Evolutionary conservation across 2,888 invertebrate species (phyloP).

Genomic region (Callyntrura guangdongensis): DNA sequence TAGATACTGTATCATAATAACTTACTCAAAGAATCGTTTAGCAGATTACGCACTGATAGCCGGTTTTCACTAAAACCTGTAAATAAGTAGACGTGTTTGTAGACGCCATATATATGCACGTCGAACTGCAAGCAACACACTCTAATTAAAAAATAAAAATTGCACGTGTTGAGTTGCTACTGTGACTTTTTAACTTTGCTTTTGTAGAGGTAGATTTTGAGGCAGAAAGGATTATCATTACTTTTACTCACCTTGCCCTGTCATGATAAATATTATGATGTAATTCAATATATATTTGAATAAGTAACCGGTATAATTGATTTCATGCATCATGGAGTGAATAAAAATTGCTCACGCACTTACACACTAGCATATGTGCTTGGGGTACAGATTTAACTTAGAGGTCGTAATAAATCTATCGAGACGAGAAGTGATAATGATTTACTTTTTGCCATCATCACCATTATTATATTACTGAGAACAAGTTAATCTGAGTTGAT

Average conservation of each 20-base stretch:
- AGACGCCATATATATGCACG: neutral
- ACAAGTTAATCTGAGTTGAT: slow-evolving; percentile 19
- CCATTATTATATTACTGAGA: neutral
- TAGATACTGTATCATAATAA: slow-evolving; percentile 30
- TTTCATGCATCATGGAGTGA: neutral
- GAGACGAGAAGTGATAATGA: slow-evolving; percentile 39
- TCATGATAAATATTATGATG: neutral
- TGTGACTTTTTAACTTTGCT: neutral
- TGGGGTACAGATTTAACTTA: neutral
- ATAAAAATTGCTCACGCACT: neutral
- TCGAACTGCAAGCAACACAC: neutral
- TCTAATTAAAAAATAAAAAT: slow-evolving; percentile 9
- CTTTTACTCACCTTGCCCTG: neutral
- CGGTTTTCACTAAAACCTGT: slow-evolving; percentile 52
- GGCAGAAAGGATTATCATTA: neutral
- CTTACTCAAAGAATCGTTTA: slow-evolving; percentile 12
- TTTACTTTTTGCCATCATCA: neutral
- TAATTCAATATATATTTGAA: neutral
- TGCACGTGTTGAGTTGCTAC: slow-evolving; percentile 35
- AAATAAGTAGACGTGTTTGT: slow-evolving; percentile 28
- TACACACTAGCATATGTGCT: neutral
- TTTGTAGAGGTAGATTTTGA: neutral
- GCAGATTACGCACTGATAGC: slow-evolving; percentile 56
- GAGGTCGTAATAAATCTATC: slow-evolving; percentile 29
- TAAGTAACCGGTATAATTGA: slow-evolving; percentile 22